phyloP scores from a whole-genome alignment of 2,113 vertebrate genomes.

The Myotis brandtii region DNA sequence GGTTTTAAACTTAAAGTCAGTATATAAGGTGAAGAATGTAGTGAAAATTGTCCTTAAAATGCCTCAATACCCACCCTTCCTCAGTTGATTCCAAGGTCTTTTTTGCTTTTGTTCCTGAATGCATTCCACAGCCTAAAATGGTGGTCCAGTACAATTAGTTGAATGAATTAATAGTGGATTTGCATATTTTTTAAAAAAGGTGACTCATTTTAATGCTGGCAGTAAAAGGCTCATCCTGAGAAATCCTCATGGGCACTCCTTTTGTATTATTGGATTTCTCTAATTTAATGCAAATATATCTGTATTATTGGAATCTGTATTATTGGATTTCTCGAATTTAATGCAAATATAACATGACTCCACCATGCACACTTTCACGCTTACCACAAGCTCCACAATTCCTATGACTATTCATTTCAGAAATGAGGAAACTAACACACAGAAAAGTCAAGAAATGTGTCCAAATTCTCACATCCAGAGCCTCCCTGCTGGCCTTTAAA shows the following conservation, averaged over 20 bases:
- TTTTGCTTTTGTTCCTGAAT: not conserved
- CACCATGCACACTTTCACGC: not conserved
- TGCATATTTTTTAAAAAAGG: not conserved
- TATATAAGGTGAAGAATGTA: not conserved
- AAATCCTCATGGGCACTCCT: not conserved
- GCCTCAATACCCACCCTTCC: not conserved
- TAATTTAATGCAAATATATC: not conserved
- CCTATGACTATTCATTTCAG: not conserved
- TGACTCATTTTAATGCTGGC: not conserved
- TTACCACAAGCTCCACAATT: not conserved
- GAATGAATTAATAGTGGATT: not conserved
- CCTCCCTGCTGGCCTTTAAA: not conserved
- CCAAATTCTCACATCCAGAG: not conserved
- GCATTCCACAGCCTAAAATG: not conserved
- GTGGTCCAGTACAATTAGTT: not conserved
- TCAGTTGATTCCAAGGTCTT: not conserved
- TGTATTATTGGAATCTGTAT: not conserved
- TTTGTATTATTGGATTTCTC: not conserved
- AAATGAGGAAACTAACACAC: not conserved
- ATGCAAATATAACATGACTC: not conserved
- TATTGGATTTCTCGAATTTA: not conserved
- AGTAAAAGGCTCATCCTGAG: not conserved
- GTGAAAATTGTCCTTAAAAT: not conserved
- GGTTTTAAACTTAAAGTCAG: not conserved
- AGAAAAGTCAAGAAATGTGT: not conserved